Evolutionary conservation across 1,140 invertebrate species (phyloP).

Genomic region (Papilio helenus): DNA sequence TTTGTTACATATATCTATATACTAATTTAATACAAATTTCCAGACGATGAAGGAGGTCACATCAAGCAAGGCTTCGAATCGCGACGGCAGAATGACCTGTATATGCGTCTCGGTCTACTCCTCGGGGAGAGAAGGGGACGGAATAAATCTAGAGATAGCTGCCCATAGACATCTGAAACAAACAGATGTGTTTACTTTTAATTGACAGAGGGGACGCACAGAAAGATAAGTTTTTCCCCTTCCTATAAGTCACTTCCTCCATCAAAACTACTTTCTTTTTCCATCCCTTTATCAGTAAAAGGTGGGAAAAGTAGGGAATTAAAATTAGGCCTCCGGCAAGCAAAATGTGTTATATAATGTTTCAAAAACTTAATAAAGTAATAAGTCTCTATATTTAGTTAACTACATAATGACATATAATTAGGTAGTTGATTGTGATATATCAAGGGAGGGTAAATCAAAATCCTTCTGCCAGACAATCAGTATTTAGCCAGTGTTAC

Average conservation of each 20-base stretch:
- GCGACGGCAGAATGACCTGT: slow-evolving; percentile 90
- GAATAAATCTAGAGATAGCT: slow-evolving; percentile 73
- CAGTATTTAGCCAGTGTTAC: not conserved
- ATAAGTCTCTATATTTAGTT: too few relatives aligned
- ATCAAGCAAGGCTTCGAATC: slow-evolving; percentile 85
- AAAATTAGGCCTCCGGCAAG: too few relatives aligned
- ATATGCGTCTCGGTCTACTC: slow-evolving; percentile 92
- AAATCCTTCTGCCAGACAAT: not conserved
- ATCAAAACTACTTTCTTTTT: too few relatives aligned
- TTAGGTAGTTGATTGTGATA: not conserved
- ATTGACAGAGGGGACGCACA: too few relatives aligned
- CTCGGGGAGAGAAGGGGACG: slow-evolving; percentile 87
- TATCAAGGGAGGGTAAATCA: slow-evolving; percentile 13
- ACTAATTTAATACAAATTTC: slow-evolving; percentile 46
- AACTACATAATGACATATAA: not conserved
- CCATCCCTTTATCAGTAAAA: too few relatives aligned
- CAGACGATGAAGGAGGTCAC: slow-evolving; percentile 88
- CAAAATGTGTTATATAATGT: too few relatives aligned
- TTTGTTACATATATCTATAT: not conserved
- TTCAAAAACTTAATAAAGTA: too few relatives aligned
- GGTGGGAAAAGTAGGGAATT: too few relatives aligned
- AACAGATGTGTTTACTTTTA: too few relatives aligned
- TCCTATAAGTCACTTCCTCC: too few relatives aligned
- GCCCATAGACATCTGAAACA: too few relatives aligned
- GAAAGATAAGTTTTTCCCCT: too few relatives aligned